A percentile compares a stretch with the other conserved stretches of the same genome.
Evolutionary conservation across 2,888 invertebrate species (phyloP).

Genomic region (Hydraecia micacea): DNA sequence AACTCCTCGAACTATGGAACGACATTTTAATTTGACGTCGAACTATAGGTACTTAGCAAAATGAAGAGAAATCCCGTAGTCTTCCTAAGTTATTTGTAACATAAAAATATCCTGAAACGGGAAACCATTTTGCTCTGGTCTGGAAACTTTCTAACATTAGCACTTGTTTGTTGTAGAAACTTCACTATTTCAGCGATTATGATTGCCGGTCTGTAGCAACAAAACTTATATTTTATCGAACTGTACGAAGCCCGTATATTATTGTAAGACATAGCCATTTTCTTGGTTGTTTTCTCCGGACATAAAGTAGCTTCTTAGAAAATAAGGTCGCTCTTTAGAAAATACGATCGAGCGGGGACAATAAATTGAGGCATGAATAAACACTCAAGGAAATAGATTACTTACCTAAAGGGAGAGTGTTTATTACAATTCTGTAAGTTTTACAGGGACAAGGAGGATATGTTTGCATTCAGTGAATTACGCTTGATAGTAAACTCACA

Average conservation of each 20-base stretch:
- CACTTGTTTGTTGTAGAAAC: constrained; percentile 53
- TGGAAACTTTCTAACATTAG: constrained; percentile 50
- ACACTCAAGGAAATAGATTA: constrained; percentile 78
- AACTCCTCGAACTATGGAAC: neutral
- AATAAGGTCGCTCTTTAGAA: constrained; percentile 78
- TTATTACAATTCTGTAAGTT: constrained; percentile 45
- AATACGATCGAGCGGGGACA: constrained; percentile 79
- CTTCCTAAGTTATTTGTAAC: constrained; percentile 27
- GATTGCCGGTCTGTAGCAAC: constrained; percentile 51
- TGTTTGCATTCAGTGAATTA: constrained; percentile 4
- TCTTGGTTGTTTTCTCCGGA: constrained; percentile 72
- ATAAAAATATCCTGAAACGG: constrained; percentile 35
- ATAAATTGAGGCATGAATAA: constrained; percentile 81
- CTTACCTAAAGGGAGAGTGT: constrained; percentile 59
- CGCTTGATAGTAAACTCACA: neutral
- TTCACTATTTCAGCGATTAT: constrained; percentile 54
- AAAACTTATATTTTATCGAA: constrained; percentile 67
- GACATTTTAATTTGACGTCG: constrained; percentile 26
- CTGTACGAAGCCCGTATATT: constrained; percentile 71
- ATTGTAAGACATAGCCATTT: constrained; percentile 73
- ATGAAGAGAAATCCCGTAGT: constrained; percentile 10
- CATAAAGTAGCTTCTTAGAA: constrained; percentile 78
- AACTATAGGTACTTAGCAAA: constrained; percentile 17
- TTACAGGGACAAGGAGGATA: neutral
- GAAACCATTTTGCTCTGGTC: constrained; percentile 38